Conservation (phyloP, 2,888 invertebrate species). For the Scaptomyza caliginosa region DNA sequence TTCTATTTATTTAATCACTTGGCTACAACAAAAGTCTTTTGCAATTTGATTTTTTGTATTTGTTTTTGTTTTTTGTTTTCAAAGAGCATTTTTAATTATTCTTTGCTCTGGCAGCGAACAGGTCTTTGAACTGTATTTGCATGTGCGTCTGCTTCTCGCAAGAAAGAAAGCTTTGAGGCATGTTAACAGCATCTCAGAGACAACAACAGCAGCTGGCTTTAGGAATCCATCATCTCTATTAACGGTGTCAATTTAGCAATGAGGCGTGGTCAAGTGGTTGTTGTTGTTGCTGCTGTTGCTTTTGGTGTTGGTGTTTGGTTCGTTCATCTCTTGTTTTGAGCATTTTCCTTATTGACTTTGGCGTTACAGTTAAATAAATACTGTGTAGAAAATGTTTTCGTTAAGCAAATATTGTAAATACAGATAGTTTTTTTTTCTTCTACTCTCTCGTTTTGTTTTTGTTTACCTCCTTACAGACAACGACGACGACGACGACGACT, state of each 20-base stretch:
- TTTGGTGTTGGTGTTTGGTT: conserved; percentile 17
- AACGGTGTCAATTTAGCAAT: conserved; percentile 71
- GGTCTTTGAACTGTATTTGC: conserved; percentile 78
- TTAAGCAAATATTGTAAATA: conserved; percentile 78
- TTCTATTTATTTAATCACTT: conserved; percentile 11
- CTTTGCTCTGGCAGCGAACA: conserved; percentile 35
- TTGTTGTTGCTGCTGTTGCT: conserved; percentile 9
- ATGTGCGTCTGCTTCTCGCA: too few relatives aligned
- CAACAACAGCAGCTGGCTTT: conserved; percentile 33
- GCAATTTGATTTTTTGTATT: too few relatives aligned
- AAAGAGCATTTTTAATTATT: conserved; percentile 58
- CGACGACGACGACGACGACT: conserved; percentile 16
- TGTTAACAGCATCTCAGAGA: conserved; percentile 31
- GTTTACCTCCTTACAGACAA: conserved; percentile 55
- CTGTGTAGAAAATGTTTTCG: conserved; percentile 71
- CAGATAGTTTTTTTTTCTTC: conserved; percentile 53
- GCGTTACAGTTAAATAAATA: conserved; percentile 74
- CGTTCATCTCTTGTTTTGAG: conserved; percentile 63
- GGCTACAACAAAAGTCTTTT: conserved; percentile 5
- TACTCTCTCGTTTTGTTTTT: conserved; percentile 21
- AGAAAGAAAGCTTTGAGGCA: conserved; percentile 1
- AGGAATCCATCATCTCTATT: conserved; percentile 57
- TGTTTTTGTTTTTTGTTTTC: conserved; percentile 37
- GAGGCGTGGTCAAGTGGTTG: conserved; percentile 61
- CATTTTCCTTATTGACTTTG: conserved; percentile 70